Percentiles rank a stretch among this genome's conserved stretches.
These are phyloP conservation scores for Colistium nudipinnis DNA, from an alignment of 2,113 vertebrate species.

Conservation along the genomic window DNA sequence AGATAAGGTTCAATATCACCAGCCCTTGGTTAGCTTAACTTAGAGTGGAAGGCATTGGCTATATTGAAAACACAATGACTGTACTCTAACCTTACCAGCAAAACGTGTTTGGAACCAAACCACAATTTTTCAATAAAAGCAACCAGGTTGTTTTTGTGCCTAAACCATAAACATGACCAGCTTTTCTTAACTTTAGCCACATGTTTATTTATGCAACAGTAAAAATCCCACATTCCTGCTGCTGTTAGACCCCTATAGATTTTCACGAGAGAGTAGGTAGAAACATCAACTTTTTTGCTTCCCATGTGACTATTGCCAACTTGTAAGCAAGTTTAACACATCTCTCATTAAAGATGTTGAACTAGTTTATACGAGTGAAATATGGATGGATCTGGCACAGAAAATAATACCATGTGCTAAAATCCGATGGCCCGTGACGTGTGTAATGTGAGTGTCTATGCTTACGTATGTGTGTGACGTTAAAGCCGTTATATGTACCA, in stretches of 20 bases:
- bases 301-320: background rate
- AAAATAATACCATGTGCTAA: background rate
- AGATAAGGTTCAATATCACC: background rate
- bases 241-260: background rate
- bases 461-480: background rate
- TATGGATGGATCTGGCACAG: background rate
- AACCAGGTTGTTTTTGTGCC: no score
- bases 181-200: no score
- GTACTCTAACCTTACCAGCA: background rate
- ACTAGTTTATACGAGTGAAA: background rate
- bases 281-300: background rate
- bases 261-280: background rate
- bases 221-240: no score
- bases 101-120: background rate
- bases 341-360: background rate
- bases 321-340: background rate
- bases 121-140: background rate
- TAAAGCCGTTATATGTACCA: background rate
- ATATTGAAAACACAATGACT: background rate
- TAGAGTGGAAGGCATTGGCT: background rate
- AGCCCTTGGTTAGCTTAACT: background rate
- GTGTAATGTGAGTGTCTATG: background rate
- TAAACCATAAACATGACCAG: background rate
- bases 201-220: background rate
- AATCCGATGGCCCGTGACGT: background rate